Evolutionary conservation across 2,797 vertebrate species (phyloP).

Genomic region (Liasis olivaceus): DNA sequence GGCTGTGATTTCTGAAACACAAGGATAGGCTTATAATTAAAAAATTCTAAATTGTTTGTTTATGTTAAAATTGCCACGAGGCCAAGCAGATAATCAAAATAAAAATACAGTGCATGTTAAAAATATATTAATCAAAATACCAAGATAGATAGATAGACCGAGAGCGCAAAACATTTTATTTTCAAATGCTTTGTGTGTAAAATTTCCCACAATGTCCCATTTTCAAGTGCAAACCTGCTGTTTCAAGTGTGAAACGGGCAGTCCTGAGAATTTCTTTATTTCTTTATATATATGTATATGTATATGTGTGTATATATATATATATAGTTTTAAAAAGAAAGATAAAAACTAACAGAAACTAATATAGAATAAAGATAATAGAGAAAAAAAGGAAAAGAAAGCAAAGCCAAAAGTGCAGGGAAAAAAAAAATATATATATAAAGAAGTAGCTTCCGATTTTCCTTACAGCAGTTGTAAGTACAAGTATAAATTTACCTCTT

Average conservation of each 20-base stretch:
- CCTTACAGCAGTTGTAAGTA: too few relatives aligned
- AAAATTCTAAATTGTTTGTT: neutral
- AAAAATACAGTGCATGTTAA: neutral
- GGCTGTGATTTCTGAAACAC: conserved; percentile 91
- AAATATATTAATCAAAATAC: neutral
- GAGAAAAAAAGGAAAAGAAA: too few relatives aligned
- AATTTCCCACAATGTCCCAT: neutral
- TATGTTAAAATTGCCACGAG: neutral
- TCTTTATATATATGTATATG: too few relatives aligned
- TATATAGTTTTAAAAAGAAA: too few relatives aligned
- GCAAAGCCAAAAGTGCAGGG: too few relatives aligned
- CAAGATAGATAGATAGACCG: neutral
- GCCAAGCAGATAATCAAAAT: neutral
- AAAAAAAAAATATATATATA: too few relatives aligned
- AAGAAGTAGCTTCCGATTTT: too few relatives aligned
- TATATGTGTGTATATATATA: too few relatives aligned
- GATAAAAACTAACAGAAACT: too few relatives aligned
- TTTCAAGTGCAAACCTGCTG: neutral
- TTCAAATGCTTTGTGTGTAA: neutral
- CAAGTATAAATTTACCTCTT: too few relatives aligned
- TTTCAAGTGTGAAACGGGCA: neutral
- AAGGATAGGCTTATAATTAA: conserved; percentile 16
- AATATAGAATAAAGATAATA: too few relatives aligned
- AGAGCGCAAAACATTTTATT: neutral
- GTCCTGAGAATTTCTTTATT: too few relatives aligned